These are phyloP conservation scores for Proales similis DNA, from an alignment of 1,140 invertebrate genomes.

Conservation along the genomic window DNA sequence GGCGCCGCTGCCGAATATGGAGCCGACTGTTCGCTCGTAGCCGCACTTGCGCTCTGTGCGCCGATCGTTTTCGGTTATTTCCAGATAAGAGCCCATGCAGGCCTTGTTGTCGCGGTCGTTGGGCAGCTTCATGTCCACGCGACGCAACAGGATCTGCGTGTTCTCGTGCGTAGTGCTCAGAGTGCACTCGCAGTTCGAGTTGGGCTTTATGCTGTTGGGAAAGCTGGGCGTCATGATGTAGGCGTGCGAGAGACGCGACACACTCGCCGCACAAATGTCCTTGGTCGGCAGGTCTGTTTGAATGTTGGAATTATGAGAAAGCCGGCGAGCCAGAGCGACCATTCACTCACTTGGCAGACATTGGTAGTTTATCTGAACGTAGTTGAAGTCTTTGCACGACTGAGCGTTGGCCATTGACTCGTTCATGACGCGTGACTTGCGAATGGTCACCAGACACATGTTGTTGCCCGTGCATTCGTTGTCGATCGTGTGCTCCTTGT, in stretches of 20 bases:
- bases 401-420: not conserved
- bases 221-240: slow-evolving; percentile 26
- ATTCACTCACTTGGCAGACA: slow-evolving; percentile 27
- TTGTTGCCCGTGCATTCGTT: slow-evolving; percentile 25
- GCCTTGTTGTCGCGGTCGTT: slow-evolving; percentile 16
- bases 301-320: not conserved
- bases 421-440: slow-evolving; percentile 13
- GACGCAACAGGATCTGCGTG: slow-evolving; percentile 14
- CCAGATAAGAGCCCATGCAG: slow-evolving; percentile 21
- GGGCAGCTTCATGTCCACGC: slow-evolving; percentile 30
- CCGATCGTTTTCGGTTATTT: slow-evolving; percentile 23
- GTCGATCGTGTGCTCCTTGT: slow-evolving; percentile 24
- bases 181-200: slow-evolving; percentile 26
- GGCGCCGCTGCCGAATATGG: slow-evolving; percentile 25
- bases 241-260: slow-evolving; percentile 17
- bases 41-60: slow-evolving; percentile 28
- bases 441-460: slow-evolving; percentile 13
- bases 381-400: slow-evolving; percentile 17
- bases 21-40: slow-evolving; percentile 16
- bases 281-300: slow-evolving; percentile 27
- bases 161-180: slow-evolving; percentile 26
- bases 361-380: slow-evolving; percentile 36
- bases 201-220: slow-evolving; percentile 2
- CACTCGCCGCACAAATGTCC: slow-evolving; percentile 19
- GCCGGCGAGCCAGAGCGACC: not conserved